A percentile compares a stretch with the other conserved stretches of the same genome.
Conservation (phyloP, 2,888 invertebrate species). For the Athalia circularis region DNA sequence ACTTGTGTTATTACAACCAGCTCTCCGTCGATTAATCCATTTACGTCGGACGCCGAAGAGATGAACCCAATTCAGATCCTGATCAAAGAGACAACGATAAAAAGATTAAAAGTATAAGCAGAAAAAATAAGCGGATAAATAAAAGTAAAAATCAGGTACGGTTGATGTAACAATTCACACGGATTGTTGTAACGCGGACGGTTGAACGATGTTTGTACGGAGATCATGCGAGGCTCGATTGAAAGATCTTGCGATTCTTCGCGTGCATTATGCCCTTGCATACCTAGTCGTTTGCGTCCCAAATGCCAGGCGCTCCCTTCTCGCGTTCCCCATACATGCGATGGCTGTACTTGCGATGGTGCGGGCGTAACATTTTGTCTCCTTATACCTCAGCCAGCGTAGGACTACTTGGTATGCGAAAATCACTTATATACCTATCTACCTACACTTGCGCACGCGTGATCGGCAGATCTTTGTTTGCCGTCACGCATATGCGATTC, state of each 20-base stretch:
- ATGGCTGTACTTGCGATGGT: no score
- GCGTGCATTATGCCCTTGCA: constrained; percentile 22
- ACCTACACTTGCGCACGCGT: not conserved
- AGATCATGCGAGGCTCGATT: not conserved
- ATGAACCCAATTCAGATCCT: not conserved
- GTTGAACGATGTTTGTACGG: not conserved
- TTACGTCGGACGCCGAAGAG: no score
- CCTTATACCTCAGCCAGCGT: not conserved
- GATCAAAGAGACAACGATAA: no score
- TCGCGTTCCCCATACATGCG: constrained; percentile 9
- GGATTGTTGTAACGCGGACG: not conserved
- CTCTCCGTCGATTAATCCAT: constrained; percentile 23
- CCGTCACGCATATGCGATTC: constrained; percentile 10
- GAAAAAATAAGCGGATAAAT: no score
- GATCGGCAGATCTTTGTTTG: constrained; percentile 19
- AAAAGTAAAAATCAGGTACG: no score
- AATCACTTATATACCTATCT: constrained; percentile 8
- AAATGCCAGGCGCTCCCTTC: constrained; percentile 45
- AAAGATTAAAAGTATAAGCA: no score
- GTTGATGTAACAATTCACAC: not conserved
- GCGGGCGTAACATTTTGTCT: constrained; percentile 2
- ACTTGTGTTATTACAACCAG: not conserved
- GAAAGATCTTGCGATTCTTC: constrained; percentile 21
- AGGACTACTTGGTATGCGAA: not conserved
- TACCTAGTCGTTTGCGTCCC: constrained; percentile 26